Evolutionary conservation across 2,113 vertebrate genomes (phyloP).

Genomic region (Lycaon pictus): DNA sequence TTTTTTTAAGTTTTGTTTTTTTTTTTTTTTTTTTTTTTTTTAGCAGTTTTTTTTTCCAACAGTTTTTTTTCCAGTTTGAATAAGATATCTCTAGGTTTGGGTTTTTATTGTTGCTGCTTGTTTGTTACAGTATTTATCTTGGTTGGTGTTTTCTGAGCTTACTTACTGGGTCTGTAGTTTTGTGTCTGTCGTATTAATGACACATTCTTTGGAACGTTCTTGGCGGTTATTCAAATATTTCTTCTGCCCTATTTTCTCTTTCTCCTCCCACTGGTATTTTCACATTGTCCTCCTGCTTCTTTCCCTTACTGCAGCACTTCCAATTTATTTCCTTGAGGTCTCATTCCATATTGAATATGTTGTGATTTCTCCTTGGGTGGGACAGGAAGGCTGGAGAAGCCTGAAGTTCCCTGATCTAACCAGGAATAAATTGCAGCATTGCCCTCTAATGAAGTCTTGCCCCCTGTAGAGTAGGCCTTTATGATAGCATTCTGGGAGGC

Average conservation of each 20-base stretch:
- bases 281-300: not conserved
- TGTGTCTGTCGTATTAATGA: not conserved
- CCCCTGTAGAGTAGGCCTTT: not conserved
- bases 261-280: not conserved
- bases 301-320: not conserved
- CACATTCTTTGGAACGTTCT: not conserved
- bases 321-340: not conserved
- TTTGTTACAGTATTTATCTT: not conserved
- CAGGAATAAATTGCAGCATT: not conserved
- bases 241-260: not conserved
- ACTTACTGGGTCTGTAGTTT: conserved; percentile 26
- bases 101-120: not conserved
- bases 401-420: not conserved
- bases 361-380: not conserved
- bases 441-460: not conserved
- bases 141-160: not conserved
- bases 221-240: not conserved
- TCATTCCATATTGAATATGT: not conserved
- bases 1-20: too few species aligned
- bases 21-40: not conserved
- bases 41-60: too few species aligned
- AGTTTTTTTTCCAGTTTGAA: not conserved
- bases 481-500: not conserved
- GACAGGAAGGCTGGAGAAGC: not conserved
- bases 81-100: not conserved